Evolutionary conservation across 2,797 vertebrate species (phyloP), one percentile per base, ranked within the genome.

Genomic region (Telmatherina bonti): DNA sequence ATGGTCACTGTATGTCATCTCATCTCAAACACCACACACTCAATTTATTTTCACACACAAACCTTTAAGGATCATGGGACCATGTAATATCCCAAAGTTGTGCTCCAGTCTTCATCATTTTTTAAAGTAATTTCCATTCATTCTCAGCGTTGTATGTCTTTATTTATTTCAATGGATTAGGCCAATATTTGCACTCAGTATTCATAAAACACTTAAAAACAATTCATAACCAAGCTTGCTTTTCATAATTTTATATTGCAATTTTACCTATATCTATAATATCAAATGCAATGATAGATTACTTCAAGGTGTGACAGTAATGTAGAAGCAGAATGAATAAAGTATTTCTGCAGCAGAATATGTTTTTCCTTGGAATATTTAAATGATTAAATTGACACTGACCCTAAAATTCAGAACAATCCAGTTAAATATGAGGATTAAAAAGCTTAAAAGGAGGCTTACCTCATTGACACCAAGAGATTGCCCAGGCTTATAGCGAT

Each of bases 401-500:
- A 38, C 3, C 36, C 11, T 10, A 38, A 18, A 41, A 41, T 10
- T 45, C 18, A 45, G 20, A 2, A 8, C 20, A 47, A 7, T n/a
- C 20, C 43, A 47, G 7, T 6, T 5, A 45, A 47, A 47, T n/a
- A 47, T 10, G 20, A 47, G 5, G 2, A 41, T 1, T 16, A 6
- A n/a, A 20, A 8, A 2, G 43, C 43, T n/a, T 47, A 20, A 20
- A 20, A 47, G 20, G 20, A 2, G 5, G 12, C 22, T 65, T 70
- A 75, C 64, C 53, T 10, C 0, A 22, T 76, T 81, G 6, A 78
- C 57, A 8, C 70, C 70, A 8, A 77, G 70, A 22, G 41, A 54
- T 0, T 1, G 0, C 1, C 2, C 1, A 1, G 45, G 10, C 4
- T 92, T 94, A 74, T 94, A 72, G 61, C 93, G 94, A 0, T 89